A percentile compares a stretch with the other conserved stretches of the same genome.
phyloP scores from a whole-genome alignment of 2,113 vertebrate species.

The Hipposideros armiger region DNA sequence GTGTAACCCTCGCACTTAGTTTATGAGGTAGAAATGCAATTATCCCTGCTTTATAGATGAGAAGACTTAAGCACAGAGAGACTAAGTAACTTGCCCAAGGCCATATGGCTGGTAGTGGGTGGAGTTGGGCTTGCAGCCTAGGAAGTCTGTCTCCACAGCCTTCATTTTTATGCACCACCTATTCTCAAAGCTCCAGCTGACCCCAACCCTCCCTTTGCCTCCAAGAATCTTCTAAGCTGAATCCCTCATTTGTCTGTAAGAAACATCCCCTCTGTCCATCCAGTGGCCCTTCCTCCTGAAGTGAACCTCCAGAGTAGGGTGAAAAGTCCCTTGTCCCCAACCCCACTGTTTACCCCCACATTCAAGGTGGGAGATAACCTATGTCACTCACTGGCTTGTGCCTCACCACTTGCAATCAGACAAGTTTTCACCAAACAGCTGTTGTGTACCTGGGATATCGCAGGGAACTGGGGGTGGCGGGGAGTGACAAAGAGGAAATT shows the following conservation, averaged over 20 bases:
- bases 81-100: not conserved
- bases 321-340: not conserved
- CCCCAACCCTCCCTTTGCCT: not conserved
- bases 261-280: not conserved
- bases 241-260: not conserved
- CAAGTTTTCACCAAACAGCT: not conserved
- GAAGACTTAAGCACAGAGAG: not conserved
- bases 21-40: slow-evolving; percentile 9
- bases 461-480: not conserved
- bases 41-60: not conserved
- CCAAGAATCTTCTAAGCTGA: not conserved
- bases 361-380: not conserved
- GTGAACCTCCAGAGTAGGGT: not conserved
- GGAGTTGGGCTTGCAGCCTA: not conserved
- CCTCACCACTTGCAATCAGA: not conserved
- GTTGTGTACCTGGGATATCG: not conserved
- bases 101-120: not conserved
- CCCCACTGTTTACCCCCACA: not conserved
- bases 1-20: not conserved
- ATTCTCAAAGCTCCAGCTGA: not conserved
- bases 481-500: not conserved
- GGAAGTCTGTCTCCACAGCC: not conserved
- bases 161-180: not conserved
- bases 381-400: not conserved
- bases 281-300: not conserved